Base-by-base conservation (phyloP, 2,113 vertebrate species). In the Muscicapa adusta region DNA sequence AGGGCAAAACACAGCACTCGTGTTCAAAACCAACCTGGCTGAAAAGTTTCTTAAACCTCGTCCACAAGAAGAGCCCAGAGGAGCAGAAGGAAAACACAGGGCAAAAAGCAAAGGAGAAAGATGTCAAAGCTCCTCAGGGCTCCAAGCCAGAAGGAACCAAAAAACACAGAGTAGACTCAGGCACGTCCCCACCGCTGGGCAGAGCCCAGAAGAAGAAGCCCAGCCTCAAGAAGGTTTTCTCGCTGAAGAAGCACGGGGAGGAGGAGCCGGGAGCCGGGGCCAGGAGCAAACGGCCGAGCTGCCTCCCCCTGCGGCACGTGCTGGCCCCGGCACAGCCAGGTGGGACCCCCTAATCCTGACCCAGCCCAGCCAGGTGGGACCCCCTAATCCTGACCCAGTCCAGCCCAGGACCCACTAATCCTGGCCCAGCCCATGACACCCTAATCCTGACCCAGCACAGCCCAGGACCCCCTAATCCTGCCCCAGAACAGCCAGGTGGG, bases 31-130 rank as follows among this genome's bases (percentile, higher is more conserved):
- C 34, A 36, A 96, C 68, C 82, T 98, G 97, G 97, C 51, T 98
- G 62, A 99, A 98, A 94, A 94, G 17, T 3, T 1, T 99, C 10
- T 3, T 98, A 12, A 97, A 91, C 53, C 63, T 98, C 28, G 94
- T 99, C 77, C 85, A 97, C 42, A 97, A 76, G 88, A 98, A 81
- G 33, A 95, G 73, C 25, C 53, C 43, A 1, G 98, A 99, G 50
- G 98, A 99, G 9, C 96, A 97, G 67, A 98, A 97, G 19, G 98
- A 98, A 33, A 95, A 87, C 3, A 13, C 73, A 22, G 61, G 48
- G 61, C 97, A 77, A 53, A 99, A 95, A 86, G 57, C 45, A 3
- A 98, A 98, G 57, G 98, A 98, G 22, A 98, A 96, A 58, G 98
- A 97, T 6, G 93, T 94, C 15, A 86, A 43, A 85, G 20, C 22